Evolutionary conservation across 2,888 invertebrate genomes (phyloP), one percentile per base, ranked within the genome.

Genomic region (Hirtodrosophila histrioides): DNA sequence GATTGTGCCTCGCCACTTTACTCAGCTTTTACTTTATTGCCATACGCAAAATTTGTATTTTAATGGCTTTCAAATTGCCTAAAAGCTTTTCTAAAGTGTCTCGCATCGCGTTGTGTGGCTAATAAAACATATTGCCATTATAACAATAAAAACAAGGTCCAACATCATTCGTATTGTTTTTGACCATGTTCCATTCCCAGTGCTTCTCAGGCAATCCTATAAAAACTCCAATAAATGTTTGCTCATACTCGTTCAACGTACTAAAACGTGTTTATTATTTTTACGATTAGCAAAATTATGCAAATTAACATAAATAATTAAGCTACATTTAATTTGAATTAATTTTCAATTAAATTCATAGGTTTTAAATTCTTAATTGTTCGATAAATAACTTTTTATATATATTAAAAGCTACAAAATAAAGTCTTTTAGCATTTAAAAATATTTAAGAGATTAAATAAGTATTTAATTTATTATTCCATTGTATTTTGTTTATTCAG

Each of bases 71-170:
- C 11, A 61, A 73, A 68, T 67, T 72, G 68, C 72, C 55, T 74
- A 60, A 73, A 73, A 69, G 74, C 50, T 64, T 58, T 64, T 24
- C 46, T 44, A 43, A 69, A 69, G 72, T 73, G 72, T 69, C 60
- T 68, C 37, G 29, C 40, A 49, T 46, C 63, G 69, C 69, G 69
- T 70, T 57, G 65, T 46, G 10, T 43, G 51, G 48, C 40, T n/a
- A 43, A 73, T 73, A 69, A 73, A 73, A 57, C 53, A 37, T 48
- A 55, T 50, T 58, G 69, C 57, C 36, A 54, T 48, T 45, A 53
- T 58, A 69, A 55, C 54, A 35, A 31, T 58, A 69, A 55, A 57
- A 35, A 31, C 23, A 53, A 35, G 39, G 11, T 5, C 37, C 11
- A 36, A 48, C 17, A 24, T n/a, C 24, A 36, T 17, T 29, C 31